These are phyloP conservation scores for Camponotus vicinus DNA, from an alignment of 1,140 invertebrate genomes.

Conservation along the genomic window DNA sequence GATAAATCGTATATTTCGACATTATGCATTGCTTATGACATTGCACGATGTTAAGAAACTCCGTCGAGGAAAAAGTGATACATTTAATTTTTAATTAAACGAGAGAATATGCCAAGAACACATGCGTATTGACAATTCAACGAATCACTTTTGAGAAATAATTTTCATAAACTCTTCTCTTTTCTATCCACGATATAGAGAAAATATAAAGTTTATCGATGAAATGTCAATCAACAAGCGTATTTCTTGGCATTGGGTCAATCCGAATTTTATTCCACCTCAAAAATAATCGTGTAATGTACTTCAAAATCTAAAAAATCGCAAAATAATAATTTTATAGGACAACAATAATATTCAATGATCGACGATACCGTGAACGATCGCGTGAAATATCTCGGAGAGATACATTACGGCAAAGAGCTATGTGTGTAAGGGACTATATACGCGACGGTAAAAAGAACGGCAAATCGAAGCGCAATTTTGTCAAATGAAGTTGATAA, in stretches of 20 bases:
- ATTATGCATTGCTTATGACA: neutral
- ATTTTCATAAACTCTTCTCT: neutral
- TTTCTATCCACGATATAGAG: neutral
- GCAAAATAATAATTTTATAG: neutral
- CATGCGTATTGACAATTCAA: neutral
- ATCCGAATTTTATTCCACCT: neutral
- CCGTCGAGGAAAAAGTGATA: neutral
- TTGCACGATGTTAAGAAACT: too few relatives aligned
- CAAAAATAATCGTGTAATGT: neutral
- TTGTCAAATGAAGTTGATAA: constrained; percentile 11
- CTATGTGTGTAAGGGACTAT: constrained; percentile 20
- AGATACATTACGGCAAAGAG: constrained; percentile 10
- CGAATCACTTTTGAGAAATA: neutral
- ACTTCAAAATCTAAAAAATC: neutral
- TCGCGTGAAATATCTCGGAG: neutral
- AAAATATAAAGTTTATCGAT: neutral
- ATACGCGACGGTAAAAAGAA: constrained; percentile 7
- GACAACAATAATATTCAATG: neutral
- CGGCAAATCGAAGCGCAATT: constrained; percentile 4
- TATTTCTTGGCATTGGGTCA: neutral
- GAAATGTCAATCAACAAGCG: neutral
- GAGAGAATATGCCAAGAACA: neutral
- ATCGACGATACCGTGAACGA: constrained; percentile 36
- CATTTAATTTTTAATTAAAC: neutral
- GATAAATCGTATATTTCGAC: neutral